These are phyloP conservation scores for Eupristina koningsbergeri DNA, from an alignment of 1,140 invertebrate genomes.

Conservation along the genomic window DNA sequence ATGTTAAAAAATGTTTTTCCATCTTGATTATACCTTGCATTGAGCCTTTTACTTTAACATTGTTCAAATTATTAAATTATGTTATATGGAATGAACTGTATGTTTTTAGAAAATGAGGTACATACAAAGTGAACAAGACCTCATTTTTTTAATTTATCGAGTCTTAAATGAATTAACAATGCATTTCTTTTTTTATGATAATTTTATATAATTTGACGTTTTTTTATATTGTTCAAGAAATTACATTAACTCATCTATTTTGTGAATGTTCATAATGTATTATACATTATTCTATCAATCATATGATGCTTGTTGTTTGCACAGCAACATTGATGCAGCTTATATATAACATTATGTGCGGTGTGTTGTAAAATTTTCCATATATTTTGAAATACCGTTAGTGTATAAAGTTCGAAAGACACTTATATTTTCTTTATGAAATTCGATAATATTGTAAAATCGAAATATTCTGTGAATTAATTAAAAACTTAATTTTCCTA, in stretches of 20 bases:
- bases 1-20: neutral
- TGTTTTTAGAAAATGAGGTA: neutral
- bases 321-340: neutral
- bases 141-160: conserved; percentile 15
- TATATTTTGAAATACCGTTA: conserved; percentile 22
- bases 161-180: conserved; percentile 15
- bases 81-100: neutral
- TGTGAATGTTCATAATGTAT: conserved; percentile 28
- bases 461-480: conserved; percentile 38
- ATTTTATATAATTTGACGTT: conserved; percentile 33
- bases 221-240: conserved; percentile 19
- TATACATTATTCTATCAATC: neutral
- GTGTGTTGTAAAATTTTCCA: conserved; percentile 3
- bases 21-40: neutral
- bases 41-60: conserved; percentile 16
- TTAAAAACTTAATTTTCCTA: conserved; percentile 38
- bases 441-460: conserved; percentile 31
- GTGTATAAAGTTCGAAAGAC: conserved; percentile 22
- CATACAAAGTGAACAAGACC: neutral
- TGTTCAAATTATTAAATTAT: neutral
- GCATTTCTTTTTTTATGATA: neutral
- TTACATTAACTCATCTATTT: neutral
- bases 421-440: conserved; percentile 27
- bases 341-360: neutral
- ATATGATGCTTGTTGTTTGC: neutral